Percentiles rank a stretch among this genome's conserved stretches.
phyloP scores from a whole-genome alignment of 2,113 vertebrate genomes.

The Cathartes aura region DNA sequence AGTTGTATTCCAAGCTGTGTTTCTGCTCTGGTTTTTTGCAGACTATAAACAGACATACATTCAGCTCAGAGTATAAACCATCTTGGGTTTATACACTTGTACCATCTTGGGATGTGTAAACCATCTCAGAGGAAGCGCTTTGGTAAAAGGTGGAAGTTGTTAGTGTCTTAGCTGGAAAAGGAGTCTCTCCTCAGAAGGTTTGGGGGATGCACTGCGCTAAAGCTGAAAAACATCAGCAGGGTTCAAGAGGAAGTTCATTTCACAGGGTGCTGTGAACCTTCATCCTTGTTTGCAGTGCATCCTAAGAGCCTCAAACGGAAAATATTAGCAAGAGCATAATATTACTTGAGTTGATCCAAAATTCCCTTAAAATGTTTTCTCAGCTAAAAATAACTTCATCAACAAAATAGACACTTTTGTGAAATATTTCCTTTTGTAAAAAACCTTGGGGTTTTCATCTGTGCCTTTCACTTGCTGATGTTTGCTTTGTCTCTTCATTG shows the following conservation, averaged over 20 bases:
- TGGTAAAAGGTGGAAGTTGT: not conserved
- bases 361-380: conserved; percentile 52
- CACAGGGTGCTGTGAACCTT: not conserved
- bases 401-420: conserved; percentile 1
- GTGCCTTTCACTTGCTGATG: conserved; percentile 11
- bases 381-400: conserved; percentile 42
- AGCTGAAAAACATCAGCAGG: not conserved
- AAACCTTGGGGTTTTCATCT: not conserved
- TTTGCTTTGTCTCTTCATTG: conserved; percentile 30
- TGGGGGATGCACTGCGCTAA: not conserved
- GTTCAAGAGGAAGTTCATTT: not conserved
- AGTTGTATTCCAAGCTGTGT: not conserved
- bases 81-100: not conserved
- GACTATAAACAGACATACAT: not conserved
- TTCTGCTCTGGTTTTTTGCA: not conserved
- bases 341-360: conserved; percentile 23
- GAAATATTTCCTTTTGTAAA: conserved; percentile 13
- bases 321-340: conserved; percentile 35
- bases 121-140: not conserved
- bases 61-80: not conserved
- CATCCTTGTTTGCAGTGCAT: conserved; percentile 12
- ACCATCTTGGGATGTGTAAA: not conserved
- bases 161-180: not conserved
- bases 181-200: not conserved
- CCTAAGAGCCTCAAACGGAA: conserved; percentile 17